Evolutionary conservation across 2,797 vertebrate species (phyloP).

Genomic region (Hippoglossus hippoglossus): DNA sequence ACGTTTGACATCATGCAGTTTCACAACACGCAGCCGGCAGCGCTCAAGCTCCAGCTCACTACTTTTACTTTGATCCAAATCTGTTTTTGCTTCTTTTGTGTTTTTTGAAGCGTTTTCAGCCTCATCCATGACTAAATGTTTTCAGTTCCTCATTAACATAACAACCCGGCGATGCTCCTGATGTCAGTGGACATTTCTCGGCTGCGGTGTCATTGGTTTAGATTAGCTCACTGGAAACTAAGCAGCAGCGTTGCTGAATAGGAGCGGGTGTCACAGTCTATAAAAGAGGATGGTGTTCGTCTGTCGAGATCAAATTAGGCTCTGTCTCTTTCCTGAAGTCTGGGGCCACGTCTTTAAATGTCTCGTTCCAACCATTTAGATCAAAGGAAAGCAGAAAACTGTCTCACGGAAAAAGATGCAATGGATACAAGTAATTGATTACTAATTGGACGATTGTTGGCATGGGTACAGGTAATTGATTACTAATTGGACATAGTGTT

Average conservation of each 20-base stretch:
- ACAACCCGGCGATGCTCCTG: background rate
- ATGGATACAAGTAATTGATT: too few relatives aligned
- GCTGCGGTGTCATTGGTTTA: conserved; percentile 12
- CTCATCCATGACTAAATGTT: conserved; percentile 4
- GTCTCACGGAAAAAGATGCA: too few relatives aligned
- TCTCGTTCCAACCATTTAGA: too few relatives aligned
- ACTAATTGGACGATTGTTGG: too few relatives aligned
- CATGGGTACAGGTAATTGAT: too few relatives aligned
- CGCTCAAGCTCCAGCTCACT: background rate
- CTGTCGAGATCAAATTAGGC: background rate
- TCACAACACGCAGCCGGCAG: conserved; percentile 35
- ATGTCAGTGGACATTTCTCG: conserved; percentile 9
- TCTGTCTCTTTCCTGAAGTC: too few relatives aligned
- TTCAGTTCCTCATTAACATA: conserved; percentile 30
- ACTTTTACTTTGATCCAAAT: conserved; percentile 5
- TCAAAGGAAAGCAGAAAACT: too few relatives aligned
- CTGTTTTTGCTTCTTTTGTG: conserved; percentile 24
- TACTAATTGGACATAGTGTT: too few relatives aligned
- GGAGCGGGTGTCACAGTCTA: background rate
- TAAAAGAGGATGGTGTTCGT: background rate
- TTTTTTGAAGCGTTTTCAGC: background rate
- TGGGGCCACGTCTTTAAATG: too few relatives aligned
- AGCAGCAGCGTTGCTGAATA: background rate
- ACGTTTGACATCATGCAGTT: conserved; percentile 31
- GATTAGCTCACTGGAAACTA: background rate